Evolutionary conservation across 2,888 invertebrate genomes (phyloP).

Genomic region (Flexamia atlantica): DNA sequence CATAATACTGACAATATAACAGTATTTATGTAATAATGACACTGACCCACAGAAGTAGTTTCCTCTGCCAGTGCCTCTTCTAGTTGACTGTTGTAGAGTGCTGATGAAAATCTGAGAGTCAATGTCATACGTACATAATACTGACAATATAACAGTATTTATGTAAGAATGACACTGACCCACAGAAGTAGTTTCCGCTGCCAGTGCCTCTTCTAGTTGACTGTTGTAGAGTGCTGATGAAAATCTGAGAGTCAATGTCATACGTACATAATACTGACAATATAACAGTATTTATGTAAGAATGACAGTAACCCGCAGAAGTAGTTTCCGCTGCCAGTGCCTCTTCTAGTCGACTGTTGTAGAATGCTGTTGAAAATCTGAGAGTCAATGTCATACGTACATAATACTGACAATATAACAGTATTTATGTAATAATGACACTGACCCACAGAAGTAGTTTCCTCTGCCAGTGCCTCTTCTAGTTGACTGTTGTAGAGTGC

Average conservation of each 20-base stretch:
- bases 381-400: not conserved
- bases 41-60: no score
- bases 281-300: slow-evolving; percentile 5
- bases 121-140: no score
- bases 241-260: not conserved
- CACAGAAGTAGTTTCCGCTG: not conserved
- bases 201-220: not conserved
- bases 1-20: no score
- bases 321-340: no score
- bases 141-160: not conserved
- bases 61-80: no score
- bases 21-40: no score
- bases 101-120: no score
- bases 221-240: not conserved
- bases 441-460: no score
- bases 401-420: not conserved
- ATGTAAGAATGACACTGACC: not conserved
- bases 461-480: no score
- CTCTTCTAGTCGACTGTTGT: not conserved
- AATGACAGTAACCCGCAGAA: not conserved
- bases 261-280: not conserved
- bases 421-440: not conserved
- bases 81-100: no score
- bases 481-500: no score
- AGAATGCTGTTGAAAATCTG: not conserved